Evolutionary conservation across 2,797 vertebrate species (phyloP).

Genomic region (Varecia variegata): DNA sequence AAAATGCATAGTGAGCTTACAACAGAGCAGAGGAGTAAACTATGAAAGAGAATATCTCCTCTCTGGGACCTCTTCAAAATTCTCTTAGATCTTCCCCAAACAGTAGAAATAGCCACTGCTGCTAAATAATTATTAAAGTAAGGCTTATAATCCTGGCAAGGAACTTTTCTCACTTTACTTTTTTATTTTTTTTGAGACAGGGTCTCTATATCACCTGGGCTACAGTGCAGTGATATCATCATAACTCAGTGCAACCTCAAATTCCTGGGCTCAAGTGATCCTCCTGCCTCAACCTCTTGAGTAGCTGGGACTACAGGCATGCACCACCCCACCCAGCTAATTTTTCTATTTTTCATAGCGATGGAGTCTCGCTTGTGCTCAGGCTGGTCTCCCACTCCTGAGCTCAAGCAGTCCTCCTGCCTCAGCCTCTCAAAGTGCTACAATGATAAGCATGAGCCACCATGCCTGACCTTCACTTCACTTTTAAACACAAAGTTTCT

Average conservation of each 20-base stretch:
- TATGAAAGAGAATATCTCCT: not conserved
- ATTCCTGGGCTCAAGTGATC: not conserved
- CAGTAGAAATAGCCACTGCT: not conserved
- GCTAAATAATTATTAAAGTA: not conserved
- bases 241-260: not conserved
- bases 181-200: not conserved
- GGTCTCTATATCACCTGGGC: not conserved
- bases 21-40: not conserved
- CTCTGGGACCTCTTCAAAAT: not conserved
- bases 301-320: not conserved
- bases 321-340: not conserved
- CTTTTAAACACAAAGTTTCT: conserved; percentile 20
- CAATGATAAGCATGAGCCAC: not conserved
- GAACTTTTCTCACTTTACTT: not conserved
- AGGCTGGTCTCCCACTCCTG: not conserved
- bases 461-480: not conserved
- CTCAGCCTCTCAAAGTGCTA: not conserved
- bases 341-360: not conserved
- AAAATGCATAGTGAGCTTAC: not conserved
- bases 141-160: not conserved
- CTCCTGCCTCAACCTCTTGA: not conserved
- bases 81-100: not conserved
- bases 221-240: not conserved
- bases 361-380: not conserved
- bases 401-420: not conserved